Evolutionary conservation across 2,888 invertebrate genomes (phyloP).

Genomic region (Melanophora roralis): DNA sequence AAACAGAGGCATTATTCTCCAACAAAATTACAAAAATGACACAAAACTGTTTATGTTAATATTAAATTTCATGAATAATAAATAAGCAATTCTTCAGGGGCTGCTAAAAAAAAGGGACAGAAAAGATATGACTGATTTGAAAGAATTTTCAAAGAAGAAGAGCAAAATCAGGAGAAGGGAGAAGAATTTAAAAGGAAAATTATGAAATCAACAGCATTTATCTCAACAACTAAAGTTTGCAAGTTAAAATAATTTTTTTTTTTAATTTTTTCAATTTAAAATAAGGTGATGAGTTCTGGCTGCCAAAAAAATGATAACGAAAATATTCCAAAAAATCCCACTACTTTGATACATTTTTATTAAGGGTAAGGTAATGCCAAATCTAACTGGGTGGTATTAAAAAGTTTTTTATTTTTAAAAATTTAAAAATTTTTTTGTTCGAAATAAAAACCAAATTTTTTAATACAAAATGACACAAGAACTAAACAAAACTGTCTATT

Average conservation of each 20-base stretch:
- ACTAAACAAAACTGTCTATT: conserved; percentile 26
- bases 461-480: conserved; percentile 41
- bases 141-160: no score
- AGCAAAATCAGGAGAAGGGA: not conserved
- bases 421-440: not conserved
- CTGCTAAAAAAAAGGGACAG: not conserved
- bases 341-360: no score
- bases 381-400: not conserved
- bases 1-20: not conserved
- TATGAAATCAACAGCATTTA: conserved; percentile 33
- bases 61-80: conserved; percentile 62
- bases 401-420: not conserved
- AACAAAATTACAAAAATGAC: conserved; percentile 32
- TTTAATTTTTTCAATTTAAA: not conserved
- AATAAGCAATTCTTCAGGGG: conserved; percentile 35
- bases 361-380: not conserved
- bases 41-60: conserved; percentile 54
- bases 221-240: not conserved
- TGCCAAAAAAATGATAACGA: conserved; percentile 36
- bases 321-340: no score
- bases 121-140: not conserved
- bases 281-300: not conserved
- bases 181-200: conserved; percentile 24
- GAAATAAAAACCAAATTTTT: not conserved
- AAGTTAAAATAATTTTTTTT: not conserved